phyloP scores from a whole-genome alignment of 2,797 vertebrate species.

The Iguana delicatissima region DNA sequence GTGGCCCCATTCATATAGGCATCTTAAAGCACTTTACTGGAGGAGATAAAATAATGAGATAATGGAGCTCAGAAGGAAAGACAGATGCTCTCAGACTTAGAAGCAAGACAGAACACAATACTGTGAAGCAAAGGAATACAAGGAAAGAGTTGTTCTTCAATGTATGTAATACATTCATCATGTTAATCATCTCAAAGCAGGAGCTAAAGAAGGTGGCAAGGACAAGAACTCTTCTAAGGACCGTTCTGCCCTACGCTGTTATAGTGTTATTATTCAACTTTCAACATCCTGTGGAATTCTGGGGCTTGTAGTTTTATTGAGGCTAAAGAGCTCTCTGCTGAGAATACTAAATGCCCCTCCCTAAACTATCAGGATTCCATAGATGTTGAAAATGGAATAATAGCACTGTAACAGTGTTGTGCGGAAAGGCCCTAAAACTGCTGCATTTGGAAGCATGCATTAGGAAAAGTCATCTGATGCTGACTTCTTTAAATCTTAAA shows the following conservation, averaged over 20 bases:
- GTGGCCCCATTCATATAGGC: slow-evolving; percentile 25
- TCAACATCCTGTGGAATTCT: too few relatives aligned
- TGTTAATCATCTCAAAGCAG: slow-evolving; percentile 42
- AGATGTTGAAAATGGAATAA: too few relatives aligned
- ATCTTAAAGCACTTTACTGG: slow-evolving; percentile 43
- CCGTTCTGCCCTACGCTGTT: too few relatives aligned
- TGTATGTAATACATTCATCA: slow-evolving; percentile 18
- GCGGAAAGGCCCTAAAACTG: background rate
- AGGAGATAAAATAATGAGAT: slow-evolving; percentile 50
- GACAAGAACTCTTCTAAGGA: background rate
- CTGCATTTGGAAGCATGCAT: slow-evolving; percentile 23
- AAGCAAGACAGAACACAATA: slow-evolving; percentile 28
- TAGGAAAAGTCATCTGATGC: background rate
- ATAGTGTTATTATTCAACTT: too few relatives aligned
- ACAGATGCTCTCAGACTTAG: background rate
- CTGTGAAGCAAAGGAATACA: slow-evolving; percentile 18
- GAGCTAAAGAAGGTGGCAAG: slow-evolving; percentile 35
- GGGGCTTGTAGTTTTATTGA: too few relatives aligned
- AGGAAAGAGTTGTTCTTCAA: slow-evolving; percentile 36
- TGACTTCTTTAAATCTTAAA: background rate
- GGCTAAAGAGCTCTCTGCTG: too few relatives aligned
- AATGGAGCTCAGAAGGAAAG: slow-evolving; percentile 17
- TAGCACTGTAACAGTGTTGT: too few relatives aligned
- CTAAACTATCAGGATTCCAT: too few relatives aligned
- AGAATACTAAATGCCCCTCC: too few relatives aligned